Conservation (phyloP, 1,140 invertebrate species). For the Lasioglossum albipes region DNA sequence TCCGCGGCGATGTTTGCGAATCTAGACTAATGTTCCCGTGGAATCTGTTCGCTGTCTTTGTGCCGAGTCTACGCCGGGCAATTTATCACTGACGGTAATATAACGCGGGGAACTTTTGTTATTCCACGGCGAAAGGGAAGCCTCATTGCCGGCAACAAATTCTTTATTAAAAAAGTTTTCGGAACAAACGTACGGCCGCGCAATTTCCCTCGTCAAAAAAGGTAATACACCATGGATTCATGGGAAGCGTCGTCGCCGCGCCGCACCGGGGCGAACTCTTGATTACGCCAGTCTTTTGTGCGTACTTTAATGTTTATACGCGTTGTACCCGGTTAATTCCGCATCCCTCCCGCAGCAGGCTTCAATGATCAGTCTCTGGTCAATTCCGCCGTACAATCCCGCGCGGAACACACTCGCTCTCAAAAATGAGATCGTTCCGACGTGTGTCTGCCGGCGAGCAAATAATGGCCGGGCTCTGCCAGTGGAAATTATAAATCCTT, state of each 20-base stretch:
- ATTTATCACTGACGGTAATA: slow-evolving; percentile 44
- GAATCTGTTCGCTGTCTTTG: slow-evolving; percentile 28
- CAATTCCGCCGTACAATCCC: neutral
- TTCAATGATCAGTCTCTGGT: neutral
- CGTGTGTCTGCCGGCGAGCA: neutral
- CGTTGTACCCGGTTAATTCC: slow-evolving; percentile 5
- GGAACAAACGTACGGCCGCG: slow-evolving; percentile 25
- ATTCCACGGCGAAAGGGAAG: slow-evolving; percentile 32
- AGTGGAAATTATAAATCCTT: neutral
- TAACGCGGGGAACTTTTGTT: slow-evolving; percentile 38
- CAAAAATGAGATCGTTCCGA: slow-evolving; percentile 11
- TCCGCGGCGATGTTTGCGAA: neutral
- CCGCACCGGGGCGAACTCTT: neutral
- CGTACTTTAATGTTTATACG: slow-evolving; percentile 31
- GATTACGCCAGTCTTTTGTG: slow-evolving; percentile 28
- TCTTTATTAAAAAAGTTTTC: slow-evolving; percentile 52
- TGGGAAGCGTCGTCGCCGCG: neutral
- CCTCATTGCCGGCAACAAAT: slow-evolving; percentile 48
- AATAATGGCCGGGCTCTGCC: neutral
- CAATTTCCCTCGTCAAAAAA: slow-evolving; percentile 28
- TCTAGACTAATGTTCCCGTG: slow-evolving; percentile 7
- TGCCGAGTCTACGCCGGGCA: slow-evolving; percentile 12
- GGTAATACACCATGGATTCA: slow-evolving; percentile 43
- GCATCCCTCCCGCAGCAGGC: neutral
- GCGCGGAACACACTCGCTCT: neutral